Evolutionary conservation across 1,140 invertebrate genomes (phyloP).

Genomic region (Scaptodrosophila lebanonensis): DNA sequence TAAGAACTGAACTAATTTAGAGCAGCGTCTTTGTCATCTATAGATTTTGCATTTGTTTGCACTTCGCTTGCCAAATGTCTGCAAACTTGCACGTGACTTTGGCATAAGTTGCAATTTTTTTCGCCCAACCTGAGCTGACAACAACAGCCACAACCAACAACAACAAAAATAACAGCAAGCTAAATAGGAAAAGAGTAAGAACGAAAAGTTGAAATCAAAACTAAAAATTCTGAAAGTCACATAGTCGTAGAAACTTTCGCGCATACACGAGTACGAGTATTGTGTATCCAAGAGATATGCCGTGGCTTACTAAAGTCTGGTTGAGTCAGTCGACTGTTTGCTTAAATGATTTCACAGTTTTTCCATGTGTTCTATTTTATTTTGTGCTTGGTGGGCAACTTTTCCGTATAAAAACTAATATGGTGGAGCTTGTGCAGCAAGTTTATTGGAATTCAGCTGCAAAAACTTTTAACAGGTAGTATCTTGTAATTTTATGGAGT

Average conservation of each 20-base stretch:
- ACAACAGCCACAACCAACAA: too few relatives aligned
- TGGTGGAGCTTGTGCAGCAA: slow-evolving; percentile 66
- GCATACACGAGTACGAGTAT: slow-evolving; percentile 27
- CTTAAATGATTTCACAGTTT: slow-evolving; percentile 68
- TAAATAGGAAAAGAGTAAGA: slow-evolving; percentile 14
- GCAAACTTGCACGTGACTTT: slow-evolving; percentile 73
- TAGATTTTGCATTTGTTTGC: slow-evolving; percentile 12
- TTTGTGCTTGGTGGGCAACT: slow-evolving; percentile 32
- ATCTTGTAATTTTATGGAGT: slow-evolving; percentile 69
- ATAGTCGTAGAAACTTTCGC: slow-evolving; percentile 57
- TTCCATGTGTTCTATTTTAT: slow-evolving; percentile 14
- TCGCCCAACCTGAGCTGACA: slow-evolving; percentile 52
- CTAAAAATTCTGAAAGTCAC: slow-evolving; percentile 74
- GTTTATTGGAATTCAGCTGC: slow-evolving; percentile 60
- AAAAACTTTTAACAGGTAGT: slow-evolving; percentile 56
- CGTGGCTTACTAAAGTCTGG: slow-evolving; percentile 38
- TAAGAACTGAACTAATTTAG: neutral
- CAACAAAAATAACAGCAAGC: too few relatives aligned
- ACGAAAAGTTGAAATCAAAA: slow-evolving; percentile 63
- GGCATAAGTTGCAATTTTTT: slow-evolving; percentile 65
- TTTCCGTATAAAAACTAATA: slow-evolving; percentile 64
- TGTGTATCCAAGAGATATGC: slow-evolving; percentile 7
- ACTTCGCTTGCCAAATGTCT: slow-evolving; percentile 49
- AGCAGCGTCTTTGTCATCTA: too few relatives aligned
- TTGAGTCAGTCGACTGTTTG: slow-evolving; percentile 70